These are phyloP conservation scores for Petroica traversi DNA, from an alignment of 2,113 vertebrate species.

Conservation along the genomic window DNA sequence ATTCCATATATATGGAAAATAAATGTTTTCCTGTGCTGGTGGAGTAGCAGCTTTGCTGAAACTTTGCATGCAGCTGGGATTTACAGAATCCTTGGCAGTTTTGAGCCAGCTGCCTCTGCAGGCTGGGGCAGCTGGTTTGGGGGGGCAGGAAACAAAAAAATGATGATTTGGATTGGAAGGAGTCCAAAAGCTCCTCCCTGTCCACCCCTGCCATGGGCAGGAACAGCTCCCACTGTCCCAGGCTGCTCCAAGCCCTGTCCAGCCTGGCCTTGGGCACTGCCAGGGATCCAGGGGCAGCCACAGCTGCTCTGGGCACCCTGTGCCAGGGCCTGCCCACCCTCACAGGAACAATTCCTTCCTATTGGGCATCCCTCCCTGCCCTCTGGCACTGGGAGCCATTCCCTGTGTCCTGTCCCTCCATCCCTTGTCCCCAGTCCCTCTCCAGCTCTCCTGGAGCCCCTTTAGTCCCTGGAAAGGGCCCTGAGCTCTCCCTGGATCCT, in stretches of 20 bases:
- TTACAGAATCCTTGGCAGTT: neutral
- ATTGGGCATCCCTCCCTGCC: fast-evolving
- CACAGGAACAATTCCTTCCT: fast-evolving
- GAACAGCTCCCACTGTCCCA: fast-evolving
- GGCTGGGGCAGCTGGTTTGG: neutral
- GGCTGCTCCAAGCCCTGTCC: fast-evolving
- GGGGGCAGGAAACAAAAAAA: neutral
- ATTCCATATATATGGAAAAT: no score
- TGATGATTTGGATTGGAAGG: neutral
- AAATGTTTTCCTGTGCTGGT: neutral
- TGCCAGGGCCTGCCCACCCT: neutral
- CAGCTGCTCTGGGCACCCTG: neutral
- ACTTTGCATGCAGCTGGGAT: neutral
- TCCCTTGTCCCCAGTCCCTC: neutral
- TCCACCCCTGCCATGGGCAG: neutral
- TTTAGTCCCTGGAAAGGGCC: fast-evolving
- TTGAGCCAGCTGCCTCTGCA: fast-evolving
- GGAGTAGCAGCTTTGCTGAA: neutral
- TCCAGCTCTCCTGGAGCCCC: neutral
- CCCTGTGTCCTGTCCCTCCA: neutral
- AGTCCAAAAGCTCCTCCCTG: neutral
- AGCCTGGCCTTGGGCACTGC: fast-evolving
- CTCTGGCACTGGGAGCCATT: neutral
- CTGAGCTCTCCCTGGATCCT: neutral
- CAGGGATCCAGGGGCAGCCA: neutral